Evolutionary conservation across 35 echinoderm and acorn worm genomes (phyloP).

Genomic region (Ophiothrix spiculata): DNA sequence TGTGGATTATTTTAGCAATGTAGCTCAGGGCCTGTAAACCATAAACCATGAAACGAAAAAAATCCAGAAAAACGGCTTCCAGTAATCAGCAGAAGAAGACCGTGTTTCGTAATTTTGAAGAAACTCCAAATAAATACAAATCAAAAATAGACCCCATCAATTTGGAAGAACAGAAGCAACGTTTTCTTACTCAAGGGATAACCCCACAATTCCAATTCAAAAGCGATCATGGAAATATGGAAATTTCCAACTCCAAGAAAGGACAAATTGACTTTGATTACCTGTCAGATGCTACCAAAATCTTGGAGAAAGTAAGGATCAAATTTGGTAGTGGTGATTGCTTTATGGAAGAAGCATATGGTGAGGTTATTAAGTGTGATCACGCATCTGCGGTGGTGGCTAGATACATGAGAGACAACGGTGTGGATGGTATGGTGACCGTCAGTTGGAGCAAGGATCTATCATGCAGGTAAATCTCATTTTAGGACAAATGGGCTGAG

Average conservation of each 20-base stretch:
- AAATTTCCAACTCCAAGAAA: slow-evolving; percentile 26
- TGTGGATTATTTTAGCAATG: too few species aligned
- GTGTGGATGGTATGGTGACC: slow-evolving; percentile 61
- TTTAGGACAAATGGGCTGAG: too few species aligned
- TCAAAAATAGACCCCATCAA: slow-evolving; percentile 83
- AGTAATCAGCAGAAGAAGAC: slow-evolving; percentile 12
- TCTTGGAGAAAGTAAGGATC: slow-evolving; percentile 72
- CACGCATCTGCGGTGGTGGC: slow-evolving; percentile 47
- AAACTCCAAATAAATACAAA: slow-evolving; percentile 60
- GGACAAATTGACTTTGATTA: slow-evolving; percentile 68
- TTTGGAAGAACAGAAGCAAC: slow-evolving; percentile 67
- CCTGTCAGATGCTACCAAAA: slow-evolving; percentile 53
- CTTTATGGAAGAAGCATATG: slow-evolving; percentile 56
- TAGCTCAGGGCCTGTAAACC: too few species aligned
- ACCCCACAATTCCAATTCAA: slow-evolving; percentile 76
- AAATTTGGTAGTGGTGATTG: slow-evolving; percentile 67
- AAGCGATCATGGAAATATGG: slow-evolving; percentile 28
- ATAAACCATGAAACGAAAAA: slow-evolving; percentile 16
- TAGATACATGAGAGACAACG: slow-evolving; percentile 67
- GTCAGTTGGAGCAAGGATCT: slow-evolving; percentile 90
- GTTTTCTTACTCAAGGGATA: slow-evolving; percentile 64
- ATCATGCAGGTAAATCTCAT: slow-evolving; percentile 98
- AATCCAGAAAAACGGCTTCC: background rate
- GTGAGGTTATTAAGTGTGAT: slow-evolving; percentile 52
- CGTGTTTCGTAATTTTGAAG: slow-evolving; percentile 67